Percentiles rank a stretch among this genome's conserved stretches.
These are phyloP conservation scores for Tridacna crocea DNA, from an alignment of 2,888 invertebrate species.

Conservation along the genomic window DNA sequence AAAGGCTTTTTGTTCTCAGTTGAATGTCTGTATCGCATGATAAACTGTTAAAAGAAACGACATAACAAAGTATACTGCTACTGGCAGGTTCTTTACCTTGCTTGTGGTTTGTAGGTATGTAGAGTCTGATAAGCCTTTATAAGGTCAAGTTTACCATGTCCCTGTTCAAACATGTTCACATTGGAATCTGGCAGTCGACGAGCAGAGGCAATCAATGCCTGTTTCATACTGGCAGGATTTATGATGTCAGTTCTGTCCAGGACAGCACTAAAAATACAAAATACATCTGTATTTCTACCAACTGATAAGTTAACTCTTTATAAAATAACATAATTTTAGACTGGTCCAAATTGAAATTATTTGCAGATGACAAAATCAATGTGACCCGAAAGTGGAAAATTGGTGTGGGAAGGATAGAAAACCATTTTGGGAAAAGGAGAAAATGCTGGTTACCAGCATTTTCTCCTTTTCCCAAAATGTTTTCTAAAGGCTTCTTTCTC, in stretches of 20 bases:
- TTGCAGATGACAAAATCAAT: too few species aligned
- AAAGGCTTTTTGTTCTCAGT: background rate
- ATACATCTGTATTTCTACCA: background rate
- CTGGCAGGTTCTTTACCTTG: conserved; percentile 81
- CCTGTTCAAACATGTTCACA: conserved; percentile 98
- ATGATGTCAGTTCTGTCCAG: conserved; percentile 83
- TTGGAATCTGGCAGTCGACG: conserved; percentile 88
- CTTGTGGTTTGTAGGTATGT: conserved; percentile 89
- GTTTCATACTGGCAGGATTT: conserved; percentile 97
- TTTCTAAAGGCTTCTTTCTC: too few species aligned
- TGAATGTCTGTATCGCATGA: background rate
- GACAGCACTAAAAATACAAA: conserved; percentile 83
- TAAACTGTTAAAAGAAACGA: background rate
- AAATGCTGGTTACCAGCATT: too few species aligned
- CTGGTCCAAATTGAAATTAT: too few species aligned
- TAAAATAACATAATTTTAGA: too few species aligned
- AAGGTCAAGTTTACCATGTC: conserved; percentile 96
- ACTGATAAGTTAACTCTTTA: background rate
- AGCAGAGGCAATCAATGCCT: conserved; percentile 96
- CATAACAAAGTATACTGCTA: too few species aligned
- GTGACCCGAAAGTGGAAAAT: too few species aligned
- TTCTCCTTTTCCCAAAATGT: too few species aligned
- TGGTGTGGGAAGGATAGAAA: too few species aligned
- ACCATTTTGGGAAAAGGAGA: too few species aligned
- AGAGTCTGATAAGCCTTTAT: conserved; percentile 92